Evolutionary conservation across 2,113 vertebrate species (phyloP).

Genomic region (Ammodytes dubius): DNA sequence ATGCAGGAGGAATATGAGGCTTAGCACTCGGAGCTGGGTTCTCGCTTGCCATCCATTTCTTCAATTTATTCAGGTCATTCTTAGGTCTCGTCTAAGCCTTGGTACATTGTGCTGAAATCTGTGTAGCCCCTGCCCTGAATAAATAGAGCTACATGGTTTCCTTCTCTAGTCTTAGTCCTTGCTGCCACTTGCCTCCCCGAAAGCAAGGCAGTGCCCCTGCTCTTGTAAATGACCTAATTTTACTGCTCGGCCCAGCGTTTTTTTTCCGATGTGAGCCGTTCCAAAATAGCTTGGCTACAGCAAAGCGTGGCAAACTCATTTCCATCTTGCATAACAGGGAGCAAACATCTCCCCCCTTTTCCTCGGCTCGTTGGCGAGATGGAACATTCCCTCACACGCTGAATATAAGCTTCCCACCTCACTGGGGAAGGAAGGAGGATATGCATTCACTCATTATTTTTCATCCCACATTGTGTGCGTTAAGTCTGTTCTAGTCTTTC

Average conservation of each 20-base stretch:
- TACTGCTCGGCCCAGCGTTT: slow-evolving; percentile 76
- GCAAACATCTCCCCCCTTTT: slow-evolving; percentile 58
- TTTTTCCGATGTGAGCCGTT: slow-evolving; percentile 78
- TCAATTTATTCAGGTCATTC: slow-evolving; percentile 69
- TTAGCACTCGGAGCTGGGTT: slow-evolving; percentile 37
- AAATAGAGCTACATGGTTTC: slow-evolving; percentile 63
- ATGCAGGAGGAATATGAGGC: slow-evolving; percentile 51
- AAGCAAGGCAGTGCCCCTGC: slow-evolving; percentile 71
- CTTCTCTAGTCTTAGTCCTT: slow-evolving; percentile 65
- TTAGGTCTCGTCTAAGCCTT: slow-evolving; percentile 53
- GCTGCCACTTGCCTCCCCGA: slow-evolving; percentile 34
- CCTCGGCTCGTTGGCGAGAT: slow-evolving; percentile 68
- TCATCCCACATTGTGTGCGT: slow-evolving; percentile 35
- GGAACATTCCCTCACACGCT: slow-evolving; percentile 64
- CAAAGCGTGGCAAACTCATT: slow-evolving; percentile 83
- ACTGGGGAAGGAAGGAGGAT: slow-evolving; percentile 46
- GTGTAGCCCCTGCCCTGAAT: slow-evolving; percentile 64
- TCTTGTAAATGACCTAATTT: slow-evolving; percentile 86
- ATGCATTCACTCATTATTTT: slow-evolving; percentile 49
- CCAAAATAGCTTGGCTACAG: slow-evolving; percentile 84
- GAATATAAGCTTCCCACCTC: slow-evolving; percentile 61
- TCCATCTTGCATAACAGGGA: slow-evolving; percentile 85
- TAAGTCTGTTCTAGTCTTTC: slow-evolving; percentile 3
- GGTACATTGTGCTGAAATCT: slow-evolving; percentile 63
- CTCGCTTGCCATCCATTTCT: slow-evolving; percentile 40